These are phyloP conservation scores for Cynopterus brachyotis DNA, from an alignment of 2,113 vertebrate genomes.

Conservation along the genomic window DNA sequence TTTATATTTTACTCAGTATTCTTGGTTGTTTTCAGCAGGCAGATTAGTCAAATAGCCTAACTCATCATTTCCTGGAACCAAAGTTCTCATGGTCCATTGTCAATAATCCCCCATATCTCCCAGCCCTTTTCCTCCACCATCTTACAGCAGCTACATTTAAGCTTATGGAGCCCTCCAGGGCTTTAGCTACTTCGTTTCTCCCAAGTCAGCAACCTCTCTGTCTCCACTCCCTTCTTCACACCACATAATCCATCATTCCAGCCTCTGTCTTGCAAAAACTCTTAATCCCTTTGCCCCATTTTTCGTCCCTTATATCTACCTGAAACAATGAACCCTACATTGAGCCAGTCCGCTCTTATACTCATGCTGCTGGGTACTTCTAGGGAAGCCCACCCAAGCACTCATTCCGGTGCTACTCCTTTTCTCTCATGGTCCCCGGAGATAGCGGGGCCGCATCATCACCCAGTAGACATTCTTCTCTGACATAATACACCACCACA, in stretches of 20 bases:
- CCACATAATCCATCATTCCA: background rate
- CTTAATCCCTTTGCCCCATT: background rate
- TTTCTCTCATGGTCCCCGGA: background rate
- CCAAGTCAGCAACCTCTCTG: background rate
- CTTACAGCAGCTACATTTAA: background rate
- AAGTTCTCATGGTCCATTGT: background rate
- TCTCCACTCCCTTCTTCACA: background rate
- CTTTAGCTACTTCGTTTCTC: background rate
- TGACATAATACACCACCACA: fast-evolving
- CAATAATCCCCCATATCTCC: background rate
- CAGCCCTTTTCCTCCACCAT: background rate
- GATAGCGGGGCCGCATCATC: background rate
- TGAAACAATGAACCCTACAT: background rate
- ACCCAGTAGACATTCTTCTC: background rate
- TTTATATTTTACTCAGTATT: background rate
- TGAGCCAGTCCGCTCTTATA: background rate
- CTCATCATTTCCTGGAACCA: background rate
- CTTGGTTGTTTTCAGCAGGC: background rate
- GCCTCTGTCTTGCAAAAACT: background rate
- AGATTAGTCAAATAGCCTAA: background rate
- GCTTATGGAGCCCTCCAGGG: background rate
- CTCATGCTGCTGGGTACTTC: background rate
- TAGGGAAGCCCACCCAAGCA: background rate
- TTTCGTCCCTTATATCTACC: background rate
- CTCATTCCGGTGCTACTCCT: background rate